Percentiles rank a stretch among this genome's conserved stretches.
phyloP scores from a whole-genome alignment of 2,888 invertebrate species.

The Aphelenchoides bicaudatus region DNA sequence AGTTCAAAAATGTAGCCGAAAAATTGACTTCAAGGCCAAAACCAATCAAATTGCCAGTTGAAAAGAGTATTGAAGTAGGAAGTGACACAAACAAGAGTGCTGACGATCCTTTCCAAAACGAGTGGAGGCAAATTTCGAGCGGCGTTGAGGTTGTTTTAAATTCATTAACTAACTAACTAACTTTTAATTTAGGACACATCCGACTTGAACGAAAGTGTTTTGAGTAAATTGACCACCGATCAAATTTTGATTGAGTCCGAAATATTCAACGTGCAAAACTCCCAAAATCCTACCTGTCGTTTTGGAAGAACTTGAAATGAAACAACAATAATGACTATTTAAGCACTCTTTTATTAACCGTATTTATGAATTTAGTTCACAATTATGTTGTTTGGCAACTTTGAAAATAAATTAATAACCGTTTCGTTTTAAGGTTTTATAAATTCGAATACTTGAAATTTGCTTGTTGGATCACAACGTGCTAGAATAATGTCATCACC shows the following conservation, averaged over 20 bases:
- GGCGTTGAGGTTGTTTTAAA: neutral
- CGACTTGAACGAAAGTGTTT: constrained; percentile 10
- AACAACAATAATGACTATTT: too few relatives aligned
- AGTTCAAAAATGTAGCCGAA: too few relatives aligned
- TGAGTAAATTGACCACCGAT: constrained; percentile 1
- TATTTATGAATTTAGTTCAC: too few relatives aligned
- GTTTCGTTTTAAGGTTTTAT: neutral
- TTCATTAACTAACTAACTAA: constrained; percentile 5
- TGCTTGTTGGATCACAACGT: neutral
- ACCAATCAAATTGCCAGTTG: neutral
- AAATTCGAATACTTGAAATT: constrained; percentile 4
- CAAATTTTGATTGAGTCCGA: constrained; percentile 2
- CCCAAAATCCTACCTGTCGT: constrained; percentile 1
- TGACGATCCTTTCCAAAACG: constrained; percentile 17
- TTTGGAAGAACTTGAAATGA: too few relatives aligned
- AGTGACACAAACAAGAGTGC: neutral
- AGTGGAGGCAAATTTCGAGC: constrained; percentile 12
- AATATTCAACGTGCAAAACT: constrained; percentile 5
- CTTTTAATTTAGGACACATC: neutral
- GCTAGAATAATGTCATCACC: constrained; percentile 45
- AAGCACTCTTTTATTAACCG: too few relatives aligned
- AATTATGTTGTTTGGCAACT: too few relatives aligned
- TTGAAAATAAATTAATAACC: too few relatives aligned
- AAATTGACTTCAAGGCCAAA: neutral
- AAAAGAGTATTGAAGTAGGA: neutral